Conservation (phyloP, 1,140 invertebrate genomes). For the Araneus ventricosus region DNA sequence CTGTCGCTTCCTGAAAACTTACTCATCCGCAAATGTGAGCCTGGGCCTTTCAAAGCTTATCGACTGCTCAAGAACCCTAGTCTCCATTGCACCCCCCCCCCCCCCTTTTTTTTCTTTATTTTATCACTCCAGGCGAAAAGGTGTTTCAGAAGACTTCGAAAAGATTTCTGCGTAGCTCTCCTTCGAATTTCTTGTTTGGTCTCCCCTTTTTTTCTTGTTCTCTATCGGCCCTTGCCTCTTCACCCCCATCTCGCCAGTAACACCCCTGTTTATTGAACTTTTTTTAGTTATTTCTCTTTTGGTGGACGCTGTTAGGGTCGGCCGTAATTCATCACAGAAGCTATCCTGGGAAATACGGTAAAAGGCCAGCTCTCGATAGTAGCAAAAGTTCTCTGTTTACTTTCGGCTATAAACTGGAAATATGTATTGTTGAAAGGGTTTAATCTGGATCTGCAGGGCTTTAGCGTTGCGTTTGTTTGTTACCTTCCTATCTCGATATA, state of each 20-base stretch:
- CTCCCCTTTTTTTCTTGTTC: background rate
- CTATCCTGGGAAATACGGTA: slow-evolving; percentile 34
- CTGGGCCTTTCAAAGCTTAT: slow-evolving; percentile 40
- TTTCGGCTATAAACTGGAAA: slow-evolving; percentile 23
- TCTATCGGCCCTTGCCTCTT: background rate
- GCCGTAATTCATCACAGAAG: slow-evolving; percentile 53
- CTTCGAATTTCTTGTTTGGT: slow-evolving; percentile 2
- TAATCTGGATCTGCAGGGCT: background rate
- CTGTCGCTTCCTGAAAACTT: slow-evolving; percentile 40
- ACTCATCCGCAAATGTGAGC: slow-evolving; percentile 38
- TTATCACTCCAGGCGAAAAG: background rate
- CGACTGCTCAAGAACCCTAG: slow-evolving; percentile 15
- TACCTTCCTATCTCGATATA: background rate
- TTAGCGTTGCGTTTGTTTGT: background rate
- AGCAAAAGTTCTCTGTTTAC: background rate
- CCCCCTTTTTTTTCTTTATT: background rate
- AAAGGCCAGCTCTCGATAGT: background rate
- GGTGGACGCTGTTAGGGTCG: slow-evolving; percentile 21
- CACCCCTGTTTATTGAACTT: slow-evolving; percentile 23
- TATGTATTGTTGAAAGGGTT: slow-evolving; percentile 6
- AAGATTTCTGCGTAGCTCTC: slow-evolving; percentile 1
- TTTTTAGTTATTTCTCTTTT: background rate
- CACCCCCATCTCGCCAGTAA: background rate
- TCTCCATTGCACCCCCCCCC: background rate
- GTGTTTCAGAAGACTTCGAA: background rate